Base-by-base conservation (phyloP, 2,797 vertebrate species). In the Chaunax sp. region DNA sequence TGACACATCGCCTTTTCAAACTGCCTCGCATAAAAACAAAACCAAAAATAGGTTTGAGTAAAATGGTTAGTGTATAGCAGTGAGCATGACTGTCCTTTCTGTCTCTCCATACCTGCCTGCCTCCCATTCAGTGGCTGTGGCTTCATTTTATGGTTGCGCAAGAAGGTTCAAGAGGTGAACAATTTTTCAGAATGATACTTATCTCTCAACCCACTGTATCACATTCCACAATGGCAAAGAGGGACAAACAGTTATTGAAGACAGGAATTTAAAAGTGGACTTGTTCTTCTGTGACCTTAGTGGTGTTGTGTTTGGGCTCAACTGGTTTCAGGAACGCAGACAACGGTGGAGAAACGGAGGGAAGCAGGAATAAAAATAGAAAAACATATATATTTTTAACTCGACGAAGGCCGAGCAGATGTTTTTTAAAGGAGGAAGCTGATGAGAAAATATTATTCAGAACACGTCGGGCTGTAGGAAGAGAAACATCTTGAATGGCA, bases 401-500 rank as follows among this genome's bases (percentile, higher is more conserved):
- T 20, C 18, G 22, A 23, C 11, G 2, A 66, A 47, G 16, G 33
- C 66, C 20, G n/a, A 37, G 7, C 8, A 0, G 23, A 62, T 43
- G 60, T 38, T 54, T 38, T 54, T 43, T 8, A 47, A 50, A 75
- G 43, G 14, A 43, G 64, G 45, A 74, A 46, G 4, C 22, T n/a
- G 45, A 47, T 37, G 45, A 12, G 30, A 26, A 69, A 30, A 28
- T 22, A 50, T 71, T 63, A 57, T 77, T 65, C 40, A 64, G 59
- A 37, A 72, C 8, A 8, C 75, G 66, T 61, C 57, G 63, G 67
- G 15, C 19, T 52, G 19, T 71, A 74, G 75, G 80, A 87, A 83
- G 66, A 75, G 77, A 89, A 85, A 86, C 59, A 75, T 63, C 55
- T 52, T 65, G 22, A 69, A 37, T 23, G 1, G 49, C 72, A 57